phyloP scores from a whole-genome alignment of 2,797 vertebrate species.

The Dipus sagitta region DNA sequence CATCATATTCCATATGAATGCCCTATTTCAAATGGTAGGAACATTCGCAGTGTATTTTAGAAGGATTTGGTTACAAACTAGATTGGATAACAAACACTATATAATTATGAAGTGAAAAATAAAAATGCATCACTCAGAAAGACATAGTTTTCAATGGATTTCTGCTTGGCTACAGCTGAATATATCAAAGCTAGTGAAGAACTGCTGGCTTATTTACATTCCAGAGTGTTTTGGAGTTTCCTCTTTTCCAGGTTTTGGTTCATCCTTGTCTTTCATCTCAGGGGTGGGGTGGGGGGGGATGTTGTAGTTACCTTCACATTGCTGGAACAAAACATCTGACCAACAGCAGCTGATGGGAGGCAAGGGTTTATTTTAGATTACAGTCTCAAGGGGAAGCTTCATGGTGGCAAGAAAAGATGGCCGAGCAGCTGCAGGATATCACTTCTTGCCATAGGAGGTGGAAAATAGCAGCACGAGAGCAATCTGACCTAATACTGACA shows the following conservation, averaged over 20 bases:
- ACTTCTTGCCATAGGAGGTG: no score
- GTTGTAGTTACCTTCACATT: no score
- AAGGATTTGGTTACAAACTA: conserved; percentile 38
- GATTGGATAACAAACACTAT: conserved; percentile 9
- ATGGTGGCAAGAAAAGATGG: no score
- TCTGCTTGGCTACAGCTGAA: neutral
- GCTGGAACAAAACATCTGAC: no score
- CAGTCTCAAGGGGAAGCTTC: no score
- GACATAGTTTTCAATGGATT: neutral
- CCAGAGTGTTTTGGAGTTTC: neutral
- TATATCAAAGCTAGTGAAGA: neutral
- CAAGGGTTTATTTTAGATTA: no score
- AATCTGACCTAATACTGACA: no score
- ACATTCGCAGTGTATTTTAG: conserved; percentile 33
- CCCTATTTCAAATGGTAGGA: conserved; percentile 27
- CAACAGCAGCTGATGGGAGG: no score
- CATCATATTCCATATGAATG: neutral
- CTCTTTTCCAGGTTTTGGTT: neutral
- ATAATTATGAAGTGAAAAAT: conserved; percentile 36
- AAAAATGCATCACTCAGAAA: conserved; percentile 8
- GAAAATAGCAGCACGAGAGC: no score
- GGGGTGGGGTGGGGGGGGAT: neutral
- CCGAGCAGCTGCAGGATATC: no score
- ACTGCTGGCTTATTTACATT: neutral
- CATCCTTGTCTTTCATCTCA: neutral